Evolutionary conservation across 2,797 vertebrate genomes (phyloP).

Genomic region (Pseudotriccus pelzelni): DNA sequence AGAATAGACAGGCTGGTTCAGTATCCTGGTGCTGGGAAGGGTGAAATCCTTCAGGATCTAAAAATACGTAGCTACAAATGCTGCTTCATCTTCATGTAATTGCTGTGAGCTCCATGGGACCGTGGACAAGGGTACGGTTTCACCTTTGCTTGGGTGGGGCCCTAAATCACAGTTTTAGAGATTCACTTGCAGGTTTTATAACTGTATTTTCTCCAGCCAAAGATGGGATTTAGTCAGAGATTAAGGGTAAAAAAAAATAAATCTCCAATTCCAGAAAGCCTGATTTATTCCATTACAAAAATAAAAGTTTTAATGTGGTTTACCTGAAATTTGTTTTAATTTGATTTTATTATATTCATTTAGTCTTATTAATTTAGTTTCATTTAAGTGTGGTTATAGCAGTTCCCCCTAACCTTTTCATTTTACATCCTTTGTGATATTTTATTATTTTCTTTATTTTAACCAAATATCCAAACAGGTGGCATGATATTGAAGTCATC

Average conservation of each 20-base stretch:
- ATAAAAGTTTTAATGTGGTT: background rate
- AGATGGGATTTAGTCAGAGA: background rate
- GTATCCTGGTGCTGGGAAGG: background rate
- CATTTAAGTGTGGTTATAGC: background rate
- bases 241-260: background rate
- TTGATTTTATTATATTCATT: background rate
- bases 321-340: background rate
- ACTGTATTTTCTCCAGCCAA: background rate
- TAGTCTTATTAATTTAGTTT: background rate
- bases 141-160: background rate
- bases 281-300: background rate
- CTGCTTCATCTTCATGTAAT: background rate
- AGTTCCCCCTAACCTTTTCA: accelerated
- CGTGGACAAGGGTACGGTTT: background rate
- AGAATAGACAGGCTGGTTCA: background rate
- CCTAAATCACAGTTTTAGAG: background rate
- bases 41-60: background rate
- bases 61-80: background rate
- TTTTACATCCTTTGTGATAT: background rate
- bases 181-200: background rate
- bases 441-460: background rate
- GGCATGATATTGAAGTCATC: background rate
- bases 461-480: background rate
- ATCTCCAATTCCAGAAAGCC: background rate
- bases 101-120: background rate